Conservation (phyloP, 2,797 vertebrate species). For the Rhadinocentrus ornatus region DNA sequence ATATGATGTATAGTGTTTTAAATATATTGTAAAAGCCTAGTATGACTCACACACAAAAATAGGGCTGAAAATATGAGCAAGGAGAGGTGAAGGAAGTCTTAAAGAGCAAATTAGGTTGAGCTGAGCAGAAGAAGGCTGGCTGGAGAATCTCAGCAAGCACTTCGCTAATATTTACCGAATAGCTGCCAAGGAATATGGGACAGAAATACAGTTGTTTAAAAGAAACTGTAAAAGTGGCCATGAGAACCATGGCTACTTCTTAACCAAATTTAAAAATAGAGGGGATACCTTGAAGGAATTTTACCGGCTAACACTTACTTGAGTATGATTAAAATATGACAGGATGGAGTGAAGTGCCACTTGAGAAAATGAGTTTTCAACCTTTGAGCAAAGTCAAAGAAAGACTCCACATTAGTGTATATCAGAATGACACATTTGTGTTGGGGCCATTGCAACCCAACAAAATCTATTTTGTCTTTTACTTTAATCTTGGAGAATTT, state of each 20-base stretch:
- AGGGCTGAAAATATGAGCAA: slow-evolving; percentile 38
- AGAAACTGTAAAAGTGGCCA: slow-evolving; percentile 19
- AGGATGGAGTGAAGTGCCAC: slow-evolving; percentile 29
- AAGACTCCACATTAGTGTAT: background rate
- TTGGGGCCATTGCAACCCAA: background rate
- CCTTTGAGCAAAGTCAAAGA: slow-evolving; percentile 11
- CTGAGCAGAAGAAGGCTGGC: slow-evolving; percentile 28
- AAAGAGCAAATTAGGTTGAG: slow-evolving; percentile 58
- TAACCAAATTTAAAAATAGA: slow-evolving; percentile 27
- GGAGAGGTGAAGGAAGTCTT: slow-evolving; percentile 44
- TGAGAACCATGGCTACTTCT: slow-evolving; percentile 22
- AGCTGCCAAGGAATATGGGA: slow-evolving; percentile 23
- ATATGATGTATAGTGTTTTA: background rate
- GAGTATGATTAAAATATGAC: slow-evolving; percentile 39
- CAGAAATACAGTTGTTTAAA: slow-evolving; percentile 15
- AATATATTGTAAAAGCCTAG: slow-evolving; percentile 7
- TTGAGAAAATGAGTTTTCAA: slow-evolving; percentile 25
- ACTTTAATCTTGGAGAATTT: background rate
- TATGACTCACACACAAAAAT: slow-evolving; percentile 16
- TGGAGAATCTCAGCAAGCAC: slow-evolving; percentile 31
- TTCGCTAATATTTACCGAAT: slow-evolving; percentile 52
- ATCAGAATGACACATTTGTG: slow-evolving; percentile 9
- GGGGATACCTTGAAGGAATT: slow-evolving; percentile 9
- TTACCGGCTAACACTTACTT: slow-evolving; percentile 13
- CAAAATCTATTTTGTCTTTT: background rate